phyloP scores from a whole-genome alignment of 2,113 vertebrate genomes.

The Campylorhamphus procurvoides region DNA sequence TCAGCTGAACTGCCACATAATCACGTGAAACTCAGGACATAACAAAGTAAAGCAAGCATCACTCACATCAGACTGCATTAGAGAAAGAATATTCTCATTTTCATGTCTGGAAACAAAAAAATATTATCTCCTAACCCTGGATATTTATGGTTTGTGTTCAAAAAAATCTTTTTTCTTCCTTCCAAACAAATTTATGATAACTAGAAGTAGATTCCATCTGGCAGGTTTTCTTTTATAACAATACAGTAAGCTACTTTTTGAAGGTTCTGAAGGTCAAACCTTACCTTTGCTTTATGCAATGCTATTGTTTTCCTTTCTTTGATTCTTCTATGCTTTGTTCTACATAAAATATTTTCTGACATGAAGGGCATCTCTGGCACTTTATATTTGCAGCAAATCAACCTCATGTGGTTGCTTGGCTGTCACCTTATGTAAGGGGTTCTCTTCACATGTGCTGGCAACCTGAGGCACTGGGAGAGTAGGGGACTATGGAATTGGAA shows the following conservation, averaged over 20 bases:
- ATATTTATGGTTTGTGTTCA: background rate
- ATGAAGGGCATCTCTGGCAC: background rate
- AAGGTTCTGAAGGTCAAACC: background rate
- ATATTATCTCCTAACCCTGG: background rate
- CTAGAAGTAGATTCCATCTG: background rate
- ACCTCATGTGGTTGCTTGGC: background rate
- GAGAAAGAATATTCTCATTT: background rate
- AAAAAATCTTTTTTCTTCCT: background rate
- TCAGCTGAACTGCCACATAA: background rate
- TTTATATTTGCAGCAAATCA: background rate
- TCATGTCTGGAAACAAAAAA: background rate
- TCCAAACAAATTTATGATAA: background rate
- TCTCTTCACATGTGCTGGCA: background rate
- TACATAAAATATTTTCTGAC: constrained; percentile 7
- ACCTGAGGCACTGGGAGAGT: background rate
- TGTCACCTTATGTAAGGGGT: background rate
- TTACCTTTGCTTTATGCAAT: background rate
- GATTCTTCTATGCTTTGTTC: background rate
- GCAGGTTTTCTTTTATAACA: background rate
- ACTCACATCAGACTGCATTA: background rate
- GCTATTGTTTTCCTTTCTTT: background rate
- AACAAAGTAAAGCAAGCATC: background rate
- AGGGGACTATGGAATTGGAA: background rate
- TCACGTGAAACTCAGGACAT: background rate
- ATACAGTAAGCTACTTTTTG: background rate